Base-by-base conservation (phyloP, 1,140 invertebrate genomes). In the Papilio polytes region DNA sequence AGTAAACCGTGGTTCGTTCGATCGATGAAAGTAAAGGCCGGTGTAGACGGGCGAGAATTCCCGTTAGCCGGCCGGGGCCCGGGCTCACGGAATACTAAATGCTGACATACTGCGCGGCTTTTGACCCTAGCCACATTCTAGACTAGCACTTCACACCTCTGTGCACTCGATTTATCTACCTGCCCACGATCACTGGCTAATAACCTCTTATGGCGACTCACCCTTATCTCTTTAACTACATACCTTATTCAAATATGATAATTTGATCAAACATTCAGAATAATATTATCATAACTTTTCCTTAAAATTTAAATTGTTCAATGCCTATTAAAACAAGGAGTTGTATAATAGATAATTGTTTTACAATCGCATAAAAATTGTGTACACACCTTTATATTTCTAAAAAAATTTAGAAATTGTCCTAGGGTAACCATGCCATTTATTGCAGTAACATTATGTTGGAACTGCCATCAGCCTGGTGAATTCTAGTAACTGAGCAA, bases 21-120 rank as follows among this genome's bases (percentile, higher is more conserved):
- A 92, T 94, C 91, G 92, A 94, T 92, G 93, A 94, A 94, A 94
- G 92, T 94, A 94, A 94, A 94, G 92, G 91, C 92, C 89, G 85
- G 90, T 90, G 90, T 88, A 90, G 92, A 91, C 90, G 85, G 87
- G 81, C 85, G 85, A 81, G 77, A 83, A 85, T 90, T 93, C 90
- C 93, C 92, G 92, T 92, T 94, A 94, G 86, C 87, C 88, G 91
- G 88, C 88, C 89, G 86, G 88, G 85, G 86, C 88, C 85, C 85
- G 86, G 86, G 85, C 91, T 89, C 89, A 87, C 88, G 89, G 93
- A 94, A 94, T 94, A 94, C 93, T 94, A 94, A 94, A 90, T 91
- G 89, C 91, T 94, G 93, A 94, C 93, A 94, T 88, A 94, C 93
- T 94, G 87, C 91, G 92, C 92, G 93, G 93, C 89, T 94, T 94